Evolutionary conservation across 2,113 vertebrate genomes (phyloP), one percentile per base, ranked within the genome.

Genomic region (Arvicanthis niloticus): DNA sequence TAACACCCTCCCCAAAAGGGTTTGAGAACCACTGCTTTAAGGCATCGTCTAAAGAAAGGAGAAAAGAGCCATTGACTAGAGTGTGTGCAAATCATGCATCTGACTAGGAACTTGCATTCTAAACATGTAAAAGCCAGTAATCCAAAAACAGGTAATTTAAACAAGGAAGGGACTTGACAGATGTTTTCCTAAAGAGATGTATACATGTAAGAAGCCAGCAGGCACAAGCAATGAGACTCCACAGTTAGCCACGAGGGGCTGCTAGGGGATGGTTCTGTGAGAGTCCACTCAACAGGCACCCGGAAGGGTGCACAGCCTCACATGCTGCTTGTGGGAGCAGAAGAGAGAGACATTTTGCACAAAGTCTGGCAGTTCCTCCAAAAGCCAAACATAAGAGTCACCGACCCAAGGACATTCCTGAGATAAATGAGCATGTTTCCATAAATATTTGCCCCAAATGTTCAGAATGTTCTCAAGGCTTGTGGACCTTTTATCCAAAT

Each of bases 241-340:
- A 1, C 19, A 8, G 10, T 5, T 3, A 12, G n/a, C 31, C 15
- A 5, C 0, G 1, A 51, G 48, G 42, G 62, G 42, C n/a, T 81
- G 4, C 24, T 15, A 7, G 0, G 42, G 31, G 62, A 19, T 0
- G 1, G 3, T 16, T 3, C 15, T 7, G 7, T 0, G n/a, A 73
- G 48, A 40, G 0, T 0, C 21, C 15, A 5, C 29, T 7, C 42
- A 16, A 9, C 68, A 3, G 10, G 12, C 42, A 22, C 22, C 0
- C 5, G 19, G 60, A 34, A 0, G 45, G 84, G 45, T 4, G 0
- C 4, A 1, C 31, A 9, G 45, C n/a, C 0, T 2, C 22, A 19
- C 0, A 1, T 3, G 0, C 16, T 6, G 48, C 56, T 0, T 16
- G 8, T 6, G 37, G 56, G 29, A 2, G 21, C 1, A 53, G 0